Evolutionary conservation across 2,113 vertebrate genomes (phyloP).

Genomic region (Capreolus pygargus): DNA sequence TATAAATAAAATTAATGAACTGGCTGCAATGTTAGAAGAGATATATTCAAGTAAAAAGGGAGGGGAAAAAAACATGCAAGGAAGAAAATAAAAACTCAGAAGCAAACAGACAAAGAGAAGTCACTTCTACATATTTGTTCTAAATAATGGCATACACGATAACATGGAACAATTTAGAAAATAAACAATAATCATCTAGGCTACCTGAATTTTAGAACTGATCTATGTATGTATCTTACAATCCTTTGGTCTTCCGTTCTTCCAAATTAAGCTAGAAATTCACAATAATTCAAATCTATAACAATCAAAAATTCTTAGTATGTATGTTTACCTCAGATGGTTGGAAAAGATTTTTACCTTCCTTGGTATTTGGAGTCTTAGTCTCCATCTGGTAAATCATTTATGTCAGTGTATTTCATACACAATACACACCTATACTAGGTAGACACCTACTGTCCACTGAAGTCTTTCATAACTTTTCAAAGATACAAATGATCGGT

Average conservation of each 20-base stretch:
- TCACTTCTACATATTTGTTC: background rate
- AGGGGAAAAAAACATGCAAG: background rate
- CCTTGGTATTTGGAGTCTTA: background rate
- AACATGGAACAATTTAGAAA: background rate
- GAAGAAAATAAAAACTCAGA: background rate
- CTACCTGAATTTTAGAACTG: background rate
- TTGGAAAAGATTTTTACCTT: background rate
- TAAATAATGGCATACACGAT: background rate
- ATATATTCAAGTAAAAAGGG: background rate
- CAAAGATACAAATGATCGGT: background rate
- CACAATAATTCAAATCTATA: background rate
- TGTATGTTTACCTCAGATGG: background rate
- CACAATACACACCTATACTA: background rate
- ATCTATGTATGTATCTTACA: background rate
- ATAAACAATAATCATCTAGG: background rate
- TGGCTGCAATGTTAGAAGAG: background rate
- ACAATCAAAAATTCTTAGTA: background rate
- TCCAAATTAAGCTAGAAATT: background rate
- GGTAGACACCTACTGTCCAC: rapidly evolving
- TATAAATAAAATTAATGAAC: background rate
- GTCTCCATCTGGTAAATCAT: background rate
- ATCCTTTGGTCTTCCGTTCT: background rate
- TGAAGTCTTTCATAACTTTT: background rate
- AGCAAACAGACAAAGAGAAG: background rate
- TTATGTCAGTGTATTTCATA: background rate